Base-by-base conservation (phyloP, 2,113 vertebrate species). In the Semicossyphus pulcher region DNA sequence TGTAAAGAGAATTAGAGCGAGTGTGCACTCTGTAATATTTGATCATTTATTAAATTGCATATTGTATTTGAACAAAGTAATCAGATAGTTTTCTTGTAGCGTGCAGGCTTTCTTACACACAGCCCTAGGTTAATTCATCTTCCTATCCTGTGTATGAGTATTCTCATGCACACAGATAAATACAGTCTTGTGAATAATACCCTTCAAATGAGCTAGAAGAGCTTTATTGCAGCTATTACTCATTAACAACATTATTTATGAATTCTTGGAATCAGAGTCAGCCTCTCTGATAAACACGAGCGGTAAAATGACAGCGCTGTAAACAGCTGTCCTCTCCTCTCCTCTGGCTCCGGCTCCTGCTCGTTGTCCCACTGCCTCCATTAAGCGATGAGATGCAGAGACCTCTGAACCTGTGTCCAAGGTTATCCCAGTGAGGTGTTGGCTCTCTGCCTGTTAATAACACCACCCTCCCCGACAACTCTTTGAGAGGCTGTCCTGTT, bases 331-430 rank as follows among this genome's bases (percentile, higher is more conserved):
- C 64, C 66, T 83, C 62, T 78, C 48, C 70, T 83, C 29, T 77
- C 78, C 52, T 75, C 59, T 80, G 77, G 83, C 73, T 65, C 7
- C 0, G 26, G 56, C 53, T 57, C 56, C 53, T 25, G 72, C 76
- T 81, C 85, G 84, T 80, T 83, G 78, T 89, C 86, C 84, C 80
- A 66, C 72, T 68, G 53, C 65, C 77, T 86, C 69, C 85, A 92
- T 93, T 86, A 91, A 90, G 90, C 69, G 92, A 86, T 92, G 87
- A 92, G 87, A 92, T 86, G 88, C 85, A 86, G 82, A 78, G 83
- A 92, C 91, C 85, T 83, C 84, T 93, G 93, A 93, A 91, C 92
- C 86, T 62, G 78, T 88, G 60, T 92, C 84, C 85, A 89, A 90
- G 86, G 85, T 90, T 86, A 80, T 86, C 82, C 80, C 51, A 65